phyloP scores from a whole-genome alignment of 53 echinoderm and acorn worm genomes.

The Holothuria scabra region DNA sequence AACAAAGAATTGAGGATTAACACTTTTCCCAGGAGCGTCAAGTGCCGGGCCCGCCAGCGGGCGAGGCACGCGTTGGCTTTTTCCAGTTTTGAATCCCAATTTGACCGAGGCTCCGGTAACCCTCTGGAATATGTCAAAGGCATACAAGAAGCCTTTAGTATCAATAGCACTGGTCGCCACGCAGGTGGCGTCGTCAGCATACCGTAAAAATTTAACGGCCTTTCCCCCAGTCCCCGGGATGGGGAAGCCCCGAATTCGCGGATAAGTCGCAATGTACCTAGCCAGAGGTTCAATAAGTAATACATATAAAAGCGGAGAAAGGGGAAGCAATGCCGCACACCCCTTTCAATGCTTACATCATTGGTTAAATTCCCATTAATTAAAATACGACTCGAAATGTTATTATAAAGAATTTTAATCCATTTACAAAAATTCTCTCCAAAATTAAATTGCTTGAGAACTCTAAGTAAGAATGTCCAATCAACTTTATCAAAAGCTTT shows the following conservation, averaged over 20 bases:
- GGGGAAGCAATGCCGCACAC: too few species aligned
- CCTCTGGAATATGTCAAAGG: slow-evolving; percentile 33
- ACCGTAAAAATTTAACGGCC: slow-evolving; percentile 49
- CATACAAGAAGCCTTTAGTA: neutral
- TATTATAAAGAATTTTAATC: slow-evolving; percentile 42
- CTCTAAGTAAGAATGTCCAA: slow-evolving; percentile 48
- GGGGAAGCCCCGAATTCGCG: too few species aligned
- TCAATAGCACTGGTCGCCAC: slow-evolving; percentile 40
- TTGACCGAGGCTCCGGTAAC: slow-evolving; percentile 29
- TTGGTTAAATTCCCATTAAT: too few species aligned
- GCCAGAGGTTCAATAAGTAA: too few species aligned
- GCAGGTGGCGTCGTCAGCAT: slow-evolving; percentile 67
- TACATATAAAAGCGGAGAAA: too few species aligned
- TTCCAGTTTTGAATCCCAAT: too few species aligned
- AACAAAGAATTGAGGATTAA: neutral
- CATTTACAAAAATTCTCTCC: slow-evolving; percentile 45
- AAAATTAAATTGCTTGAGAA: slow-evolving; percentile 39
- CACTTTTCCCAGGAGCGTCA: too few species aligned
- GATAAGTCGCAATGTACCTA: too few species aligned
- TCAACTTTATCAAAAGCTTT: slow-evolving; percentile 68
- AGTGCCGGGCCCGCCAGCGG: too few species aligned
- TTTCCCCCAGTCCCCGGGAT: slow-evolving; percentile 38
- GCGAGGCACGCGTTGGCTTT: too few species aligned
- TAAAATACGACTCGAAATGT: too few species aligned
- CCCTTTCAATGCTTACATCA: too few species aligned